phyloP scores from a whole-genome alignment of 2,113 vertebrate genomes.

The Anseranas semipalmata region DNA sequence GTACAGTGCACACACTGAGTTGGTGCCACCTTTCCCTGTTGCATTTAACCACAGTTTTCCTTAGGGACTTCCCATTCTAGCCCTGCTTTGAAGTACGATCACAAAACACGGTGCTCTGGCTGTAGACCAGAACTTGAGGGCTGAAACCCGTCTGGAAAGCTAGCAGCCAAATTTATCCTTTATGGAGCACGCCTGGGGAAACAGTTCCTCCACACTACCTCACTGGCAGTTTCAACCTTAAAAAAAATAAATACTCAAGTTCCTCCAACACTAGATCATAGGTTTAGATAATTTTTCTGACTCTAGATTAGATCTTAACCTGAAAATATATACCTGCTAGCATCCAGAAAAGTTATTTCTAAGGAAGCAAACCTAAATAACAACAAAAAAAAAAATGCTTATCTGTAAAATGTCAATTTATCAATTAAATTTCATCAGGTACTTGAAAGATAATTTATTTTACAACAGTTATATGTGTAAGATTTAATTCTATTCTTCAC shows the following conservation, averaged over 20 bases:
- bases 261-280: neutral
- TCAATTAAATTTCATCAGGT: neutral
- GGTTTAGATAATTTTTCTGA: neutral
- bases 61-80: neutral
- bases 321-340: neutral
- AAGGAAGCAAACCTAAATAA: neutral
- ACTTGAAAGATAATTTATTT: neutral
- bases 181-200: neutral
- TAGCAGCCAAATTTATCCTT: neutral
- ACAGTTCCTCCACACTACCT: neutral
- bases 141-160: neutral
- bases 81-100: neutral
- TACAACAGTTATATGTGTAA: neutral
- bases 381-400: neutral
- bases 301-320: neutral
- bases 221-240: neutral
- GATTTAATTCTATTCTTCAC: neutral
- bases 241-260: neutral
- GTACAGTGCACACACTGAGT: neutral
- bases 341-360: neutral
- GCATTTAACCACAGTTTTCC: neutral
- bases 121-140: neutral
- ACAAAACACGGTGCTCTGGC: neutral
- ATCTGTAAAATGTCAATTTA: neutral
- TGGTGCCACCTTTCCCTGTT: neutral